Conservation (phyloP, 2,888 invertebrate species). For the Pediacus dermestoides region DNA sequence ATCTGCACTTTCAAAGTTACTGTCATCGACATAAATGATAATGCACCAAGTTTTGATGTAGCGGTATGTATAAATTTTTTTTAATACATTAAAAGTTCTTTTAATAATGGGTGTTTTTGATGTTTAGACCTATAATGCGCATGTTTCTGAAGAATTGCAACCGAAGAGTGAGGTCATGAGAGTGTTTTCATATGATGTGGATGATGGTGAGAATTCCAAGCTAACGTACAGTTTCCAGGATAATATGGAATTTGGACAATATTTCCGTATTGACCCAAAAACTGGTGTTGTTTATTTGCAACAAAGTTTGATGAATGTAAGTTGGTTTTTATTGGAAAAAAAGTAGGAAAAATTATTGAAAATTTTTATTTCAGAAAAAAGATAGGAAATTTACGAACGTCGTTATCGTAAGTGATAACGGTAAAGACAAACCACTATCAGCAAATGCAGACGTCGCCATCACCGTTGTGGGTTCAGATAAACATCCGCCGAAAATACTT, state of each 20-base stretch:
- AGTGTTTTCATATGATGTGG: slow-evolving; percentile 89
- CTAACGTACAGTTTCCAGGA: slow-evolving; percentile 65
- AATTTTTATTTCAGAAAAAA: slow-evolving; percentile 34
- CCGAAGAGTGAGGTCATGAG: slow-evolving; percentile 76
- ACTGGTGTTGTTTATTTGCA: slow-evolving; percentile 71
- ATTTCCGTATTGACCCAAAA: slow-evolving; percentile 76
- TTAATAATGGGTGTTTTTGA: slow-evolving; percentile 9
- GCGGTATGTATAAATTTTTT: slow-evolving; percentile 52
- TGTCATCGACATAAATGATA: slow-evolving; percentile 92
- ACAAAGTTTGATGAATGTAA: slow-evolving; percentile 35
- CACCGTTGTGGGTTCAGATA: slow-evolving; percentile 81
- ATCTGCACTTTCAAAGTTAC: slow-evolving; percentile 90
- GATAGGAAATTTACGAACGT: slow-evolving; percentile 66
- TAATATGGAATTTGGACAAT: slow-evolving; percentile 53
- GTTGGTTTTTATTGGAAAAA: slow-evolving; percentile 19
- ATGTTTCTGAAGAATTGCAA: slow-evolving; percentile 76
- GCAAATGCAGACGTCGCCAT: slow-evolving; percentile 77
- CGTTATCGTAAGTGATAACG: slow-evolving; percentile 77
- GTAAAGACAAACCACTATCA: slow-evolving; percentile 55
- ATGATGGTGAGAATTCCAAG: slow-evolving; percentile 86
- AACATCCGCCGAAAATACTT: slow-evolving; percentile 75
- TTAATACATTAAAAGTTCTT: slow-evolving; percentile 34
- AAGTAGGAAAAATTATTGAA: slow-evolving; percentile 1
- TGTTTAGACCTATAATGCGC: slow-evolving; percentile 63
- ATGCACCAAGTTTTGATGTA: slow-evolving; percentile 77